Base-by-base conservation (phyloP, 2,888 invertebrate genomes). In the Pristionchus exspectatus region DNA sequence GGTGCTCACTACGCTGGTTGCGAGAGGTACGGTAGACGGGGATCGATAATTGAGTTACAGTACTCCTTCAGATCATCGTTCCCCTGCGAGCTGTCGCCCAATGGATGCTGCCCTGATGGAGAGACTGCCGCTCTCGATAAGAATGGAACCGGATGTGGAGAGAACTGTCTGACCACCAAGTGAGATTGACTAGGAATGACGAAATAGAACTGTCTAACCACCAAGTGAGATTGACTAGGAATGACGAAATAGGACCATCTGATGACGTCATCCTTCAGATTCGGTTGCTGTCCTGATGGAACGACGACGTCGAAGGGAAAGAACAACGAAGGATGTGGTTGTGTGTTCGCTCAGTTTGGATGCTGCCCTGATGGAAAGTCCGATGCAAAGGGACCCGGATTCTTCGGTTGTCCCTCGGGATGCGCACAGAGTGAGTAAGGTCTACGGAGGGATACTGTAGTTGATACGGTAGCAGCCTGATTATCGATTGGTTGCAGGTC, bases 61-160 rank as follows among this genome's bases (percentile, higher is more conserved):
- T 66, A 86, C 38, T 44, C 38, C 38, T 90, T 21, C 63, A 91
- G 94, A 16, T 94, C 94, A 5, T 93, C 93, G 27, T 94, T 94
- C 93, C 94, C 94, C 69, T 96, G 96, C 92, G 95, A 95, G 54
- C 92, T 92, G 24, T 95, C 97, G n/a, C 96, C 96, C 0, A 97
- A 96, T 95, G 98, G 98, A 10, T 98, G 98, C 95, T 98, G 98
- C 94, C 96, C 96, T 0, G 98, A 98, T 95, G 97, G 96, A 1
- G 95, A 96, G 92, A 97, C 97, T 0, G 97, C 98, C 0, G 97
- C 98, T 5, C 97, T 97, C 94, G 98, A 98, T 2, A 97, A 97
- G 1, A 97, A 96, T 92, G 96, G 96, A 84, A 97, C 97, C 95
- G 98, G 95, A 77, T 95, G 95, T 90, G 95, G 94, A 44, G 94